A percentile compares a stretch with the other conserved stretches of the same genome.
phyloP scores from a whole-genome alignment of 2,888 invertebrate species.

The Morpho deidamia region DNA sequence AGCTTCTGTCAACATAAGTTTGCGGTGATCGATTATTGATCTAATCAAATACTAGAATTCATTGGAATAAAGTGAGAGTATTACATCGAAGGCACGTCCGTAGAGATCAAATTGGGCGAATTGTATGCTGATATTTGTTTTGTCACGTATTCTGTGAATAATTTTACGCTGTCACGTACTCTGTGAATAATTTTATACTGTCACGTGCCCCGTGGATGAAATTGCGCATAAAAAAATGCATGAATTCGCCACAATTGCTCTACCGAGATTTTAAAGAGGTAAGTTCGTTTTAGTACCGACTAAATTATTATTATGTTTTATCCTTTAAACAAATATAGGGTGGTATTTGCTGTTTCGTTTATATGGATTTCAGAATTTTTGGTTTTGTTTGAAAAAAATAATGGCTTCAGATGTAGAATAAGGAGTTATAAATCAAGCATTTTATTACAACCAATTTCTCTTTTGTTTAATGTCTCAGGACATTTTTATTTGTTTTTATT shows the following conservation, averaged over 20 bases:
- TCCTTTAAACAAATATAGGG: too few species aligned
- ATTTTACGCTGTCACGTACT: constrained; percentile 9
- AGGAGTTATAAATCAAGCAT: too few species aligned
- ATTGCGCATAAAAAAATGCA: constrained; percentile 9
- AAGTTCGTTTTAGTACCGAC: too few species aligned
- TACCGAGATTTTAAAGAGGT: not conserved
- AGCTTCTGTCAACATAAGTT: too few species aligned
- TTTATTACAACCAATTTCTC: too few species aligned
- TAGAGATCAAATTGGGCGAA: constrained; percentile 25
- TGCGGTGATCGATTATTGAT: not conserved
- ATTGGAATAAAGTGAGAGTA: not conserved
- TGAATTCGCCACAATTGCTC: not conserved
- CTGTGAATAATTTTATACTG: not conserved
- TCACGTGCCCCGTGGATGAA: constrained; percentile 15
- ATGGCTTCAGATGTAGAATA: too few species aligned
- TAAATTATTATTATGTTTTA: too few species aligned
- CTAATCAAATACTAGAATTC: not conserved
- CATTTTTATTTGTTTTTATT: too few species aligned
- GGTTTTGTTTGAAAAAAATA: too few species aligned
- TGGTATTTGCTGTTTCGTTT: too few species aligned
- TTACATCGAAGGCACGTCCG: constrained; percentile 23
- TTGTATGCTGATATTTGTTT: constrained; percentile 30
- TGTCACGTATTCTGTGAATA: constrained; percentile 22
- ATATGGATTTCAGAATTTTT: too few species aligned
- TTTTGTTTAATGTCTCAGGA: too few species aligned